Conservation (phyloP, 1,140 invertebrate genomes). For the Heterodera schachtii region DNA sequence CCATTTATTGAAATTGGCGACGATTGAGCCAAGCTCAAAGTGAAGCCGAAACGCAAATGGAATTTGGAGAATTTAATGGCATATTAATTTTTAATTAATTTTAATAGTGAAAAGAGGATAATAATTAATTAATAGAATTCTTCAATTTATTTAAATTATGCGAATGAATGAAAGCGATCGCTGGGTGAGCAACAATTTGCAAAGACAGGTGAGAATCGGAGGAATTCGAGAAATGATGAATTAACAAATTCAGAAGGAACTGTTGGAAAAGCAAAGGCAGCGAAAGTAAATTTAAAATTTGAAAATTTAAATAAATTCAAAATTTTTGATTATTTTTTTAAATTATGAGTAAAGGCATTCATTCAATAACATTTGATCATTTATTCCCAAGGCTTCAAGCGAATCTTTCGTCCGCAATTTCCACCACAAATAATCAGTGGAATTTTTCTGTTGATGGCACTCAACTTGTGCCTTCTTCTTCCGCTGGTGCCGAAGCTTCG, state of each 20-base stretch:
- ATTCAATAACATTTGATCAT: no score
- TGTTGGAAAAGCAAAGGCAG: constrained; percentile 21
- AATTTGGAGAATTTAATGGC: no score
- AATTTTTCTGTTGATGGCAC: constrained; percentile 9
- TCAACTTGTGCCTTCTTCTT: not conserved
- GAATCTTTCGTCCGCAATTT: constrained; percentile 28
- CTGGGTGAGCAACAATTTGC: constrained; percentile 52
- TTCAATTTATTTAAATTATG: not conserved
- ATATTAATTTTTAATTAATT: no score
- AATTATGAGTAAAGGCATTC: no score
- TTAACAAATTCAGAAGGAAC: constrained; percentile 20
- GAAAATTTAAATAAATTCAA: not conserved
- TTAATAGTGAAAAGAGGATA: no score
- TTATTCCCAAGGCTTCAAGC: constrained; percentile 7
- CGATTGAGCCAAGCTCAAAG: no score
- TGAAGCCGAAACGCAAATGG: no score
- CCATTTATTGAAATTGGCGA: no score
- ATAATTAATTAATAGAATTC: no score
- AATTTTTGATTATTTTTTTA: no score
- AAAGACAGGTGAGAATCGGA: constrained; percentile 45
- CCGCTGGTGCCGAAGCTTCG: not conserved
- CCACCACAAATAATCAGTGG: constrained; percentile 26
- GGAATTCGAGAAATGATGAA: constrained; percentile 10
- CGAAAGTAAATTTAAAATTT: constrained; percentile 7
- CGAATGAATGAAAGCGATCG: constrained; percentile 45